Evolutionary conservation across 2,113 vertebrate species (phyloP).

Genomic region (Microtus richardsoni): DNA sequence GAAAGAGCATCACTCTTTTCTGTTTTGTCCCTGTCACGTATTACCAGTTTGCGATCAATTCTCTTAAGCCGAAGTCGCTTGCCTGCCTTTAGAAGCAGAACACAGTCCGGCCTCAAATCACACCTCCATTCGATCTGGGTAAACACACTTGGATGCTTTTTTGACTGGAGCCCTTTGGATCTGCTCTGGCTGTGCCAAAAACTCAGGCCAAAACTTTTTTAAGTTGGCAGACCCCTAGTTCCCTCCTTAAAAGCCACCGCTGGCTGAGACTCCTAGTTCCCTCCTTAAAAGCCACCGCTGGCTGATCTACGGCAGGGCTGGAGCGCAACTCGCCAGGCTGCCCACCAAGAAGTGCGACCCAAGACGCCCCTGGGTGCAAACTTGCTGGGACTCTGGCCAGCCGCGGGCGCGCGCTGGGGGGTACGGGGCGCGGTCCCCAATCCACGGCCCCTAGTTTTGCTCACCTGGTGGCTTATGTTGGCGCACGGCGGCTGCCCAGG

Average conservation of each 20-base stretch:
- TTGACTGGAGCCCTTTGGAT: neutral
- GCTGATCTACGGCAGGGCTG: neutral
- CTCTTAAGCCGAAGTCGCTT: neutral
- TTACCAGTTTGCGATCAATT: neutral
- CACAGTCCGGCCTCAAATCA: neutral
- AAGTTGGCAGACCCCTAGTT: neutral
- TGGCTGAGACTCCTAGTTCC: neutral
- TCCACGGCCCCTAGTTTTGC: neutral
- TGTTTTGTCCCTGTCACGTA: neutral
- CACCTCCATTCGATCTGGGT: neutral
- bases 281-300: neutral
- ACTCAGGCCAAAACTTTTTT: neutral
- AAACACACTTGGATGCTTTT: conserved; percentile 41
- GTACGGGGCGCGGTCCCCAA: neutral
- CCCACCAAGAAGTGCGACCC: neutral
- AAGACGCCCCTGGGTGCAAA: neutral
- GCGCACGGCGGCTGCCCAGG: conserved; percentile 26
- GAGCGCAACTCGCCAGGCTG: neutral
- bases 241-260: neutral
- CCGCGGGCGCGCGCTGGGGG: neutral
- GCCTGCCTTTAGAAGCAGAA: neutral
- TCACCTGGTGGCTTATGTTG: conserved; percentile 81
- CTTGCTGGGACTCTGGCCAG: neutral
- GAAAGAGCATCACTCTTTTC: neutral
- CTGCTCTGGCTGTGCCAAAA: neutral